phyloP scores from a whole-genome alignment of 2,113 vertebrate genomes.

The Ursus arctos region DNA sequence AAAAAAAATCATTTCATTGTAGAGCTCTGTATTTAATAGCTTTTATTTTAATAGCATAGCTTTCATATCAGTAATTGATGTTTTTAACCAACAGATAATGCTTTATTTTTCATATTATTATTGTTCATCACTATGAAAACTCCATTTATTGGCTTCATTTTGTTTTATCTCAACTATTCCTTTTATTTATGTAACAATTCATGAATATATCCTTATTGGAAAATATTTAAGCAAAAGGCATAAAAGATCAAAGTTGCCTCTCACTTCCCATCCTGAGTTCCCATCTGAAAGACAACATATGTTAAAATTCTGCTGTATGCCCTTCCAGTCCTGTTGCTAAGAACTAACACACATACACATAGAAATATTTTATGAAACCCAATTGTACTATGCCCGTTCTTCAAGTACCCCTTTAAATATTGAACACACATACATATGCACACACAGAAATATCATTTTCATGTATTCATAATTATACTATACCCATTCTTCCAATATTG shows the following conservation, averaged over 20 bases:
- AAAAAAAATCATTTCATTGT: neutral
- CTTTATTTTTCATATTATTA: constrained; percentile 33
- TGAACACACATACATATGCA: neutral
- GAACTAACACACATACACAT: neutral
- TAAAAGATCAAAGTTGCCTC: neutral
- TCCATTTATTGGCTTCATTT: neutral
- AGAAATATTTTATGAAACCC: neutral
- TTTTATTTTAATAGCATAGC: neutral
- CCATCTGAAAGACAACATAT: neutral
- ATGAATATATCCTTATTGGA: neutral
- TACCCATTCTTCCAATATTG: neutral
- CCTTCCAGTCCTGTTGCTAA: neutral
- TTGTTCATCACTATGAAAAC: neutral
- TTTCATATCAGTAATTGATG: neutral
- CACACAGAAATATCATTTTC: neutral
- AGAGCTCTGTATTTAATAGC: neutral
- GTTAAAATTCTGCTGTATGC: neutral
- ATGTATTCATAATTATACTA: neutral
- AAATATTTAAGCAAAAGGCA: neutral
- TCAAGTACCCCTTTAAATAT: neutral
- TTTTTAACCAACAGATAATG: neutral
- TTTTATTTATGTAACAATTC: constrained; percentile 33
- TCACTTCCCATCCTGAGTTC: neutral
- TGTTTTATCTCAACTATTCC: neutral
- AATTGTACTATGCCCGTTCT: neutral